phyloP scores from a whole-genome alignment of 2,888 invertebrate genomes.

The Megalurothrips usitatus region DNA sequence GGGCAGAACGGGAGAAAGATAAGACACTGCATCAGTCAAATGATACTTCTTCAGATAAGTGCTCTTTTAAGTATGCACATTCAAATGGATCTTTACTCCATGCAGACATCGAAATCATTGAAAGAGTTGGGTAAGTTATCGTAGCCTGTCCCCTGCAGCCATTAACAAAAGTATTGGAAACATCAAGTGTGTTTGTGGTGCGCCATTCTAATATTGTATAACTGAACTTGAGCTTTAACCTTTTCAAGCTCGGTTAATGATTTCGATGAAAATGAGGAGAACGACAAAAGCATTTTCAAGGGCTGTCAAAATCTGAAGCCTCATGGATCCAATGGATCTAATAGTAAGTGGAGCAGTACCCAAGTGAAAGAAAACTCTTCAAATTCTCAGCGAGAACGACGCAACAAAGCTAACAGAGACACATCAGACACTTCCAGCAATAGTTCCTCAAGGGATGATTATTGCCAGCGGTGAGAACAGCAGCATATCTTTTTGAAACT shows the following conservation, averaged over 20 bases:
- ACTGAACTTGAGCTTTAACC: not conserved
- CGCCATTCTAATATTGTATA: not conserved
- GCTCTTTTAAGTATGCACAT: slow-evolving; percentile 42
- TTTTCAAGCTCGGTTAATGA: slow-evolving; percentile 49
- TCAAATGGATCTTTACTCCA: slow-evolving; percentile 47
- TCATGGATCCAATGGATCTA: slow-evolving; percentile 27
- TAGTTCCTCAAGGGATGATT: slow-evolving; percentile 47
- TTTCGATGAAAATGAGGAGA: slow-evolving; percentile 50
- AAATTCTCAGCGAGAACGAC: slow-evolving; percentile 52
- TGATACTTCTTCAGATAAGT: slow-evolving; percentile 46
- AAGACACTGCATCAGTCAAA: slow-evolving; percentile 35
- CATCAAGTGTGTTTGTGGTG: not conserved
- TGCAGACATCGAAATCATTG: slow-evolving; percentile 50
- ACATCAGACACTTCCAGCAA: slow-evolving; percentile 42
- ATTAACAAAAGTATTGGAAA: not conserved
- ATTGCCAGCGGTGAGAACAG: slow-evolving; percentile 47
- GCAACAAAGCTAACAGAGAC: slow-evolving; percentile 47
- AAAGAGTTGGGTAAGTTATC: slow-evolving; percentile 46
- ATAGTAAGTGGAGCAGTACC: slow-evolving; percentile 43
- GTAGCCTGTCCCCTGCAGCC: slow-evolving; percentile 27
- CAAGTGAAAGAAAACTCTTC: slow-evolving; percentile 52
- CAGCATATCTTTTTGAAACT: too few species aligned
- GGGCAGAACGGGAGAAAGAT: slow-evolving; percentile 46
- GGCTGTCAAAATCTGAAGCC: slow-evolving; percentile 37
- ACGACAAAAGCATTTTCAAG: slow-evolving; percentile 47